Base-by-base conservation (phyloP, 2,797 vertebrate genomes). In the Echiichthys vipera region DNA sequence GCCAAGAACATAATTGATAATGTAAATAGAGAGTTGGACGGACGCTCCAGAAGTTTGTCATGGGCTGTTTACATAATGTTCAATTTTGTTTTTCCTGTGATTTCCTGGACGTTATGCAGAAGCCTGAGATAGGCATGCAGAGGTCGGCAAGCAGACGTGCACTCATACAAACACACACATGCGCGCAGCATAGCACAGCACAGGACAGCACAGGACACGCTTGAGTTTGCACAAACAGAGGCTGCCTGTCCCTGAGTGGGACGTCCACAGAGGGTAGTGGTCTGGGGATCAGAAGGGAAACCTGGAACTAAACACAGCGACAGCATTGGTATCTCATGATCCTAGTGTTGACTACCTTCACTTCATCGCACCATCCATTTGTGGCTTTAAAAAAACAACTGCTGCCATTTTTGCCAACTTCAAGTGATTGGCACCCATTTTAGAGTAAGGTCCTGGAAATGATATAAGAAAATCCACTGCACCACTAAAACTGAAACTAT, bases 161-260 rank as follows among this genome's bases (percentile, higher is more conserved):
- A 49, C 77, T 64, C 77, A 65, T 40, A 54, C 8, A 55, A 51
- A 61, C 20, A 53, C 66, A 73, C 63, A 61, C 58, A 71, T 14
- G 22, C 49, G 64, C 50, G 34, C 57, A 54, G n/a, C n/a, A n/a
- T n/a, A n/a, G 49, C 49, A 42, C 43, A 70, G 45, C 27, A 29
- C 5, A 64, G 75, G 68, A 45, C 71, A 88, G 86, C 59, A 74
- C 62, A 69, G 84, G 88, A 88, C 88, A 93, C 80, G 89, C 91
- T 93, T 90, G 84, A 91, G 79, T 93, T 93, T 94, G 91, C 86
- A 93, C 90, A 93, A 93, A 94, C 93, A 94, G 91, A 88, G 85
- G 77, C 85, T 59, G 90, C 78, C 91, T 94, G 91, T 94, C 82
- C 84, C 74, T 51, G 70, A 83, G 83, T 77, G 76, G 84, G 78